Evolutionary conservation across 2,888 invertebrate species (phyloP).

Genomic region (Dicyrtoma fusca): DNA sequence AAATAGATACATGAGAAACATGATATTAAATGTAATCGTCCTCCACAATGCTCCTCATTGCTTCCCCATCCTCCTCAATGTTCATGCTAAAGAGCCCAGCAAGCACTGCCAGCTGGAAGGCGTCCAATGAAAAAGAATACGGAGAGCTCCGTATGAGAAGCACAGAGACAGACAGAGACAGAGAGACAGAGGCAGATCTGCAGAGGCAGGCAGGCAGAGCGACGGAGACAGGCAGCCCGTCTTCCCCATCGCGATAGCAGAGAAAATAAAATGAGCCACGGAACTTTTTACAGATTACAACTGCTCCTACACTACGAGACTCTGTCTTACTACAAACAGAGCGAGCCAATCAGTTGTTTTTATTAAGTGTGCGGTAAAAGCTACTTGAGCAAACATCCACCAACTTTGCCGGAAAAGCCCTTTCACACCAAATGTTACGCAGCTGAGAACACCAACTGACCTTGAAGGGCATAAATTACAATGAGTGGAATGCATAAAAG

Average conservation of each 20-base stretch:
- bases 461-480: conserved; percentile 23
- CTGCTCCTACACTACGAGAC: too few relatives aligned
- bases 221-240: background rate
- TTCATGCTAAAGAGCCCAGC: background rate
- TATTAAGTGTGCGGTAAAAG: conserved; percentile 17
- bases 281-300: too few relatives aligned
- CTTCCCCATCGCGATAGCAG: too few relatives aligned
- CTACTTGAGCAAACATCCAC: background rate
- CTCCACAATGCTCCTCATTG: background rate
- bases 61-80: background rate
- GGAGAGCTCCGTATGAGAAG: background rate
- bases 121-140: conserved; percentile 14
- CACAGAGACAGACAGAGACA: background rate
- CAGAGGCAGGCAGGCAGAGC: background rate
- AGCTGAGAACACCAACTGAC: conserved; percentile 3
- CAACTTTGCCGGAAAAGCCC: background rate
- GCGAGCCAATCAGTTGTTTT: conserved; percentile 18
- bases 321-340: conserved; percentile 4
- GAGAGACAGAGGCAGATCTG: background rate
- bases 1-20: conserved; percentile 27
- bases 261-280: background rate
- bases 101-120: conserved; percentile 31
- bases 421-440: background rate
- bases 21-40: conserved; percentile 26
- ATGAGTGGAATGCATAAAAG: background rate